phyloP scores from a whole-genome alignment of 1,140 invertebrate genomes.

The Hycleus phaleratus region DNA sequence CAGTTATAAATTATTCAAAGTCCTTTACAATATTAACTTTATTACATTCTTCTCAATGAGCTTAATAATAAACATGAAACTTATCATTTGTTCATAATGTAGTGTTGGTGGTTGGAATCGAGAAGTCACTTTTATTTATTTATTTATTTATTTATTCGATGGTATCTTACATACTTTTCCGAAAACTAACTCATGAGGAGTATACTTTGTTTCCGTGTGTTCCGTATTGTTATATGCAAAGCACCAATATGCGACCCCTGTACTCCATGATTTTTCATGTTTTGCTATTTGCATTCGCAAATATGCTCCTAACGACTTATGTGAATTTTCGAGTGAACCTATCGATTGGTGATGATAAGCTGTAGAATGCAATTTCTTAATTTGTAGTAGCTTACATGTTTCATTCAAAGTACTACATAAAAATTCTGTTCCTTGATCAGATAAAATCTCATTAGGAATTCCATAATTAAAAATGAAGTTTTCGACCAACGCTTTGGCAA shows the following conservation, averaged over 20 bases:
- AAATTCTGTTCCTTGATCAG: slow-evolving; percentile 26
- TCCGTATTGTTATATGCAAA: slow-evolving; percentile 22
- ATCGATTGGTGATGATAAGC: slow-evolving; percentile 29
- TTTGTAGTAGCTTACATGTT: slow-evolving; percentile 21
- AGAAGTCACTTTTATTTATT: too few relatives aligned
- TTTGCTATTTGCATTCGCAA: slow-evolving; percentile 21
- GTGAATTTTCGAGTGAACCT: slow-evolving; percentile 26
- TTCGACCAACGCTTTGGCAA: too few relatives aligned
- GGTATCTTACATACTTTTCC: too few relatives aligned
- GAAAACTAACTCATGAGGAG: slow-evolving; percentile 27
- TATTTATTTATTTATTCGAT: too few relatives aligned
- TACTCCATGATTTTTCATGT: slow-evolving; percentile 19
- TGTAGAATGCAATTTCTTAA: slow-evolving; percentile 24
- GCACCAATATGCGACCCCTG: slow-evolving; percentile 26
- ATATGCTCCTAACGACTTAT: slow-evolving; percentile 25
- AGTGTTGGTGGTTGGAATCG: too few relatives aligned
- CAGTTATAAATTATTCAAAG: too few relatives aligned
- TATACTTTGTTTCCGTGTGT: slow-evolving; percentile 20
- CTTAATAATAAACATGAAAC: too few relatives aligned
- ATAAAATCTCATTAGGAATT: slow-evolving; percentile 20
- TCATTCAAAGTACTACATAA: slow-evolving; percentile 15
- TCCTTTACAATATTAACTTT: too few relatives aligned
- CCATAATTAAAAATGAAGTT: slow-evolving; percentile 25
- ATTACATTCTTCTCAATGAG: too few relatives aligned
- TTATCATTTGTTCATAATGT: too few relatives aligned